Conservation (phyloP, 2,113 vertebrate genomes). For the Bubalus kerabau region DNA sequence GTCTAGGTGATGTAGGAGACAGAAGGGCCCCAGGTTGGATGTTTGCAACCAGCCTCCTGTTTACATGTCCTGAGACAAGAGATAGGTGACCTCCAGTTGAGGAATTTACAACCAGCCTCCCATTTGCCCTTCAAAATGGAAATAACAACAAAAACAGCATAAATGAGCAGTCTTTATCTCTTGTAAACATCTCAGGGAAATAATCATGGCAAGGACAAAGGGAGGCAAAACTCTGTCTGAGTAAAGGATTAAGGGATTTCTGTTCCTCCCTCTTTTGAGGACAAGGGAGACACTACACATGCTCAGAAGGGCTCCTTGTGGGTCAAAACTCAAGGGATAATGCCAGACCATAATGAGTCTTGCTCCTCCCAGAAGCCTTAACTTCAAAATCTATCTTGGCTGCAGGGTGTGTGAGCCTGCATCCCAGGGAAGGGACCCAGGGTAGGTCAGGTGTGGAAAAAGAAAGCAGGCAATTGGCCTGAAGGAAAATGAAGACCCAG, state of each 20-base stretch:
- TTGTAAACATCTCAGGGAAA: not conserved
- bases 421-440: not conserved
- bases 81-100: not conserved
- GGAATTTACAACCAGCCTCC: not conserved
- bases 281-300: not conserved
- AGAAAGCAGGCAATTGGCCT: not conserved
- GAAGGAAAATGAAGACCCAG: not conserved
- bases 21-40: not conserved
- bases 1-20: not conserved
- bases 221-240: not conserved
- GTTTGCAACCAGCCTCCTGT: not conserved
- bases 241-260: not conserved
- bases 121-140: not conserved
- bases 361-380: not conserved
- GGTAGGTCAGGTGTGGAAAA: not conserved
- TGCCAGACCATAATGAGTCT: not conserved
- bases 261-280: not conserved
- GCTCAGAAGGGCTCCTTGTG: not conserved
- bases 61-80: not conserved
- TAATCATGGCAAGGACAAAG: not conserved
- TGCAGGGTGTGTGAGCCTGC: not conserved
- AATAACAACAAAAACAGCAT: not conserved
- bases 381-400: not conserved
- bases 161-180: not conserved
- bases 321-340: not conserved